Base-by-base conservation (phyloP, 2,797 vertebrate genomes). In the Brachyalestes nurse region DNA sequence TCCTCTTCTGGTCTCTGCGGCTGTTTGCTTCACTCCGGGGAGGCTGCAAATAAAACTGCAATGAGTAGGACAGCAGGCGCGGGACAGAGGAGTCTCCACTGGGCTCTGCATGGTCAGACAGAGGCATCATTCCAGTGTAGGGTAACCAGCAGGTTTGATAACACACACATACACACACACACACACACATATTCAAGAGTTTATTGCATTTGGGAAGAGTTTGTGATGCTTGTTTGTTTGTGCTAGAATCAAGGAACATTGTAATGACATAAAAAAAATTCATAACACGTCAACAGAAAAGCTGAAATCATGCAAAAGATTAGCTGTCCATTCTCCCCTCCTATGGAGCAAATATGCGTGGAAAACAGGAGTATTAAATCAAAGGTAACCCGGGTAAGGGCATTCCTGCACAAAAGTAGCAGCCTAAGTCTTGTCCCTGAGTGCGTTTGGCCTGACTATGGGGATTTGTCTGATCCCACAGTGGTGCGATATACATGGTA, bases 31-130 rank as follows among this genome's bases (percentile, higher is more conserved):
- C 6, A 1, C 53, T 79, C 79, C 67, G 12, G 25, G 72, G 79
- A 81, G 45, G 81, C 86, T 87, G 86, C 57, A 86, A 87, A 85
- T 77, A 86, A 87, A 75, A 85, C 62, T 75, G 80, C 53, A 64
- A 81, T 84, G 78, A 83, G 78, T 61, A 55, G 58, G 76, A 84
- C 70, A 75, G 75, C 64, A 78, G 82, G 82, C 70, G 6, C 47
- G 69, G 64, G 75, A 74, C 42, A 42, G 67, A 49, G 74, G 17
- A 71, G 21, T 67, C 78, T 65, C 61, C 51, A 62, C 51, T 14
- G 7, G 78, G 77, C 57, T 86, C 53, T 64, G 62, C 62, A 61
- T 16, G 23, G 84, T 75, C 72, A 82, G 75, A 66, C 19, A 72
- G 82, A 82, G 60, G 47, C 64, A 45, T 64, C 78, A 55, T 61